A percentile compares a stretch with the other conserved stretches of the same genome.
phyloP scores from a whole-genome alignment of 37 sponge, comb jelly and placozoan species.

The Tethya wilhelma region DNA sequence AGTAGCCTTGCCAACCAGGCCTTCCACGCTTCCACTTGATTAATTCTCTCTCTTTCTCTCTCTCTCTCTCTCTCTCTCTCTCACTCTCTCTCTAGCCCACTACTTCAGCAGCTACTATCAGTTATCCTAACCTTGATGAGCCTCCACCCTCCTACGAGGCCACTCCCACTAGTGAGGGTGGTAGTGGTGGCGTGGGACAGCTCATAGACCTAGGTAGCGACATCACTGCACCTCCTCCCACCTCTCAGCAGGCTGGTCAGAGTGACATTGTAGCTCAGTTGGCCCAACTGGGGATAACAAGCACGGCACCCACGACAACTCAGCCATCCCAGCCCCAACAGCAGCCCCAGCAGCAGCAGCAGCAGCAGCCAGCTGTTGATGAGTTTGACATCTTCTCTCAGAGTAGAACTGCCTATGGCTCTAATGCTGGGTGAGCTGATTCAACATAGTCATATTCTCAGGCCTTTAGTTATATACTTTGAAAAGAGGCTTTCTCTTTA shows the following conservation, averaged over 20 bases:
- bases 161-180: background rate
- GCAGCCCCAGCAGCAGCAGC: background rate
- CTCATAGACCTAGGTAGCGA: slow-evolving; percentile 84
- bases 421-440: background rate
- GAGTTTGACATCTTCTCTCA: slow-evolving; percentile 99
- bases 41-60: too few species aligned
- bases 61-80: too few species aligned
- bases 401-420: slow-evolving; percentile 71
- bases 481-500: background rate
- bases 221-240: slow-evolving; percentile 28
- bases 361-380: slow-evolving; percentile 33
- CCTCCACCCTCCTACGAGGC: slow-evolving; percentile 28
- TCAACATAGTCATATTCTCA: background rate
- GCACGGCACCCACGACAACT: background rate
- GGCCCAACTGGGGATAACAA: slow-evolving; percentile 30
- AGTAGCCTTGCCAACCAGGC: too few species aligned
- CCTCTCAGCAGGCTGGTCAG: background rate
- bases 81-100: background rate
- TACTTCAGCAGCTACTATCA: background rate
- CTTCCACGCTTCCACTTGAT: too few species aligned
- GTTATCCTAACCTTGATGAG: slow-evolving; percentile 27
- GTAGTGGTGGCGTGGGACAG: slow-evolving; percentile 27
- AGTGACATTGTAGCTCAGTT: slow-evolving; percentile 55
- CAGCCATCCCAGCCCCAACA: background rate
- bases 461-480: background rate